Base-by-base conservation (phyloP, 2,888 invertebrate species). In the Formica aserva region DNA sequence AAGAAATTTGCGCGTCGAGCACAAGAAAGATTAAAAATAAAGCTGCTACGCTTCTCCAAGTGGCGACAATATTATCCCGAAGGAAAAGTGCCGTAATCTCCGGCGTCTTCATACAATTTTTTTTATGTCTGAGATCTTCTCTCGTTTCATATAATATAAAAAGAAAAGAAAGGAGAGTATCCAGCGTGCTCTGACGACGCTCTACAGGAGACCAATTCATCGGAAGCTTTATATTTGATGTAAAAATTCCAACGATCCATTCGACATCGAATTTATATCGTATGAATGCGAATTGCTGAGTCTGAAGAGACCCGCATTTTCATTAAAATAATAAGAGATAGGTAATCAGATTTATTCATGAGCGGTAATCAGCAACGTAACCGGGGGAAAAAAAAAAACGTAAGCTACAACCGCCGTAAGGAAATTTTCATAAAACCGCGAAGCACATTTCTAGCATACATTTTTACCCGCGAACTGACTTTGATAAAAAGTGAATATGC, bases 271-370 rank as follows among this genome's bases (percentile, higher is more conserved):
- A 80, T 80, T 80, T 72, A 80, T 72, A 45, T 57, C 71, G 29
- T 45, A 78, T 71, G 45, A 80, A 74, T 35, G 78, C 71, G 72
- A 78, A 35, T 71, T 71, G 69, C 45, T 32, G 22, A 1, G 11
- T 9, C 11, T 1, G 29, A 29, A 29, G 60, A n/a, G 41, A n/a
- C 45, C 22, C 45, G 45, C 45, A 45, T 48, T 72, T 62, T 32
- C 74, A 62, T 80, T 72, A 74, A 60, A 80, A 80, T 80, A 72
- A 80, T 80, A 72, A 80, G 74, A 80, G 72, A 71, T 13, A 15
- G 13, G 32, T 71, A 78, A 80, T 60, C 74, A 4, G 74, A 78
- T 78, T 78, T 78, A 78, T 78, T 72, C 78, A 78, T 60, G 78
- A 78, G 57, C 22, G 35, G 45, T 72, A 78, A 62, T 45, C 35